Base-by-base conservation (phyloP, 2,797 vertebrate genomes). In the Notolabrus celidotus region DNA sequence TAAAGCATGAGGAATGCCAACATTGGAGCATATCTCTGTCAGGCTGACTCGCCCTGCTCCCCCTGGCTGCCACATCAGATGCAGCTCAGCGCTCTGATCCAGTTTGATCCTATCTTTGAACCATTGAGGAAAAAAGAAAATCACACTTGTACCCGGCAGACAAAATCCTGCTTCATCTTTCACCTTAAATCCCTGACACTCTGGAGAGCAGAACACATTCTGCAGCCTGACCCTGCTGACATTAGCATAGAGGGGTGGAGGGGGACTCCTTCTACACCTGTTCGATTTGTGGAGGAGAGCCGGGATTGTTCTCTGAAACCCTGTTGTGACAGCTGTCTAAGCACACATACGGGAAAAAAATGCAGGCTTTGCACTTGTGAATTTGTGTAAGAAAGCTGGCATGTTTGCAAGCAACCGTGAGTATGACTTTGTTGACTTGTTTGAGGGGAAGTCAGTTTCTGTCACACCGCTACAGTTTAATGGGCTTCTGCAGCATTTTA, bases 321-420 rank as follows among this genome's bases (percentile, higher is more conserved):
- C 56, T 89, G 87, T 89, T 89, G 82, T 81, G 74, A 92, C 89
- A 93, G 90, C 86, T 91, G 89, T 84, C 54, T 54, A 78, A 77
- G 78, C 71, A 86, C 52, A 67, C 23, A 4, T 15, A 14, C 19
- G 10, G 19, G 2, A n/a, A n/a, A 14, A 34, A 53, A 65, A 45
- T 54, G 33, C 15, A 59, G 64, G n/a, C 34, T 67, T 53, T 45
- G 16, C 23, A 3, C 29, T 7, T 3, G 20, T 34, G 19, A 22
- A 7, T 47, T 61, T 64, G 25, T 12, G 12, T 46, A 52, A 25
- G 34, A 22, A 56, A 41, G 65, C 31, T 34, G 60, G 36, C 33
- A 20, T 74, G 42, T 22, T 36, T 1, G 5, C 45, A 49, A 31
- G 3, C 2, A 61, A 10, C 23, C 33, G 49, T 67, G 42, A 47